Percentiles rank a stretch among this genome's conserved stretches.
These are phyloP conservation scores for Omphaloscelis lunosa DNA, from an alignment of 2,888 invertebrate species.

Conservation along the genomic window DNA sequence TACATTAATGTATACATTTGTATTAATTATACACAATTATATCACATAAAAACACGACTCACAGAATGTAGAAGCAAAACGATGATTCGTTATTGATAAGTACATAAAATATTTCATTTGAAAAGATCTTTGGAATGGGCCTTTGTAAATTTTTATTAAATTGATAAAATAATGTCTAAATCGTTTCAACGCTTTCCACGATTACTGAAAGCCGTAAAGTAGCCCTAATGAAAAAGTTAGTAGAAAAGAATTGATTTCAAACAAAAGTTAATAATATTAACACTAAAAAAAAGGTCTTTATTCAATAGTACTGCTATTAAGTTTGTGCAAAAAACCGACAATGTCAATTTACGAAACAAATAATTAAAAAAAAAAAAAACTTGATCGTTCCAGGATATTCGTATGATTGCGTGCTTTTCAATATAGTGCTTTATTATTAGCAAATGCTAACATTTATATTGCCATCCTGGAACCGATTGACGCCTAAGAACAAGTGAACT, in stretches of 20 bases:
- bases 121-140: slow-evolving; percentile 84
- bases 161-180: slow-evolving; percentile 58
- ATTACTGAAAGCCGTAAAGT: slow-evolving; percentile 52
- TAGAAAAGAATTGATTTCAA: slow-evolving; percentile 66
- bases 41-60: slow-evolving; percentile 89
- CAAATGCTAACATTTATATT: slow-evolving; percentile 24
- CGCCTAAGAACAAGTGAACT: slow-evolving; percentile 45
- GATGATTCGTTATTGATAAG: slow-evolving; percentile 74
- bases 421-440: slow-evolving; percentile 20
- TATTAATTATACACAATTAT: slow-evolving; percentile 85
- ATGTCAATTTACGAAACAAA: slow-evolving; percentile 46
- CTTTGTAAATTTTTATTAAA: slow-evolving; percentile 66
- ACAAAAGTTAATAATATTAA: slow-evolving; percentile 59
- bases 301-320: slow-evolving; percentile 60
- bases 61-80: slow-evolving; percentile 84
- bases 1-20: slow-evolving; percentile 77
- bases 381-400: slow-evolving; percentile 34
- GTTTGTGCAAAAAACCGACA: slow-evolving; percentile 64
- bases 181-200: slow-evolving; percentile 33
- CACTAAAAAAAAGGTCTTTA: slow-evolving; percentile 65
- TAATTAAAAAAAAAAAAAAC: not conserved
- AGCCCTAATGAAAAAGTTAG: slow-evolving; percentile 65
- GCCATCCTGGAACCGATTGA: slow-evolving; percentile 43
- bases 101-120: slow-evolving; percentile 73
- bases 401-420: slow-evolving; percentile 36